Base-by-base conservation (phyloP, 1,140 invertebrate species). In the Octopus bimaculoides region DNA sequence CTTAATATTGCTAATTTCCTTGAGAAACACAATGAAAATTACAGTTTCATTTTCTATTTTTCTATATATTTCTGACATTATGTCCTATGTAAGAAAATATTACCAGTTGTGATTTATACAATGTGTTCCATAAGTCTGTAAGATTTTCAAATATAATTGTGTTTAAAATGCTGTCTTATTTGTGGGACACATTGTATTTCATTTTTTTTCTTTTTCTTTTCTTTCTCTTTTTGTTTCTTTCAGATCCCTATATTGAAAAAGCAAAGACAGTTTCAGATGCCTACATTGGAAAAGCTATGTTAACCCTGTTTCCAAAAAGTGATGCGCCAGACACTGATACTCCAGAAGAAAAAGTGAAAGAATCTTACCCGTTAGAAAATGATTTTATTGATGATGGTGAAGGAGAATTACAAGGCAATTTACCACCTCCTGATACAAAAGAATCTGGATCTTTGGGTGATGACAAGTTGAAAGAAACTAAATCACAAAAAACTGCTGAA, bases 321-420 rank as follows among this genome's bases (percentile, higher is more conserved):
- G 26, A 41, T 41, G 26, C 26, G 1, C 26, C 26, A 41, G 26
- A 41, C 26, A 41, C 26, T 41, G 26, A 41, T 41, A 41, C 26
- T 41, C 8, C 66, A 71, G 66, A 5, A n/a, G 66, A 71, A 20
- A 71, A 71, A 17, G 26, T 41, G 26, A 71, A 71, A 71, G 66
- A 71, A 71, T 71, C 66, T 71, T 71, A 71, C 26, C 66, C 66
- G 7, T n/a, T 71, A 6, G 66, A 71, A 71, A 71, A 71, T 71
- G 14, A 71, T 71, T 71, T 71, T 71, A 20, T 71, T 71, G 66
- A 71, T 71, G 66, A 71, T 71, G 66, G 14, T 71, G 66, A 71
- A 71, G 66, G 66, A 71, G 66, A 71, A 71, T 20, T 71, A 10
- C 66, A 20, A n/a, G 66, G 66, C 17, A 71, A 71, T 17, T 20